These are phyloP conservation scores for Polypterus bichir DNA, from an alignment of 2,113 vertebrate genomes.

Conservation along the genomic window DNA sequence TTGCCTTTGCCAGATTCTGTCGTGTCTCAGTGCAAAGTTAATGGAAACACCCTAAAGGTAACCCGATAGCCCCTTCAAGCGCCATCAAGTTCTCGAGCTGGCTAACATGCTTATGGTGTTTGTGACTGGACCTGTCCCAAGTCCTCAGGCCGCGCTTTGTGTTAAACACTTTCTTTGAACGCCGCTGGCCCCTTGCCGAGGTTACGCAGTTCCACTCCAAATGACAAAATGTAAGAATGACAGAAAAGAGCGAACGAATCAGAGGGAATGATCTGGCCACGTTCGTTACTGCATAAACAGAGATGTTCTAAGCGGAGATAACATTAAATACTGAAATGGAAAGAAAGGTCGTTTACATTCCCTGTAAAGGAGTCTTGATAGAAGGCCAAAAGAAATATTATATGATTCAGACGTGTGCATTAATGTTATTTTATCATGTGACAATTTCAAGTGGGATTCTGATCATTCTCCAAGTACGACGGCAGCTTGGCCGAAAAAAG, in stretches of 20 bases:
- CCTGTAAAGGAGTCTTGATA: conserved; percentile 61
- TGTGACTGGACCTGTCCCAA: no score
- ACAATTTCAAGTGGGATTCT: conserved; percentile 39
- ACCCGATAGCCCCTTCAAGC: no score
- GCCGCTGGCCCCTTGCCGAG: neutral
- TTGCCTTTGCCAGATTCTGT: no score
- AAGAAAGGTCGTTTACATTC: conserved; percentile 63
- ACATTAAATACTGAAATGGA: conserved; percentile 57
- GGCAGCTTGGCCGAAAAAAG: conserved; percentile 42
- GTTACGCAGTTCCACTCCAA: neutral
- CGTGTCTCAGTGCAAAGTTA: no score
- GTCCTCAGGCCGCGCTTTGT: no score
- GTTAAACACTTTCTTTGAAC: no score
- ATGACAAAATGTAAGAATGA: conserved; percentile 24
- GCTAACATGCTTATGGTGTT: no score
- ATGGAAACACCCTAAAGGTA: no score
- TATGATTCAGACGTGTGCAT: conserved; percentile 63
- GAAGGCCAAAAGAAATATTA: conserved; percentile 64
- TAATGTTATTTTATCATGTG: conserved; percentile 68
- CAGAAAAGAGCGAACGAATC: conserved; percentile 31
- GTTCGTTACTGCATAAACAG: conserved; percentile 56
- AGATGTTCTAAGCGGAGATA: conserved; percentile 54
- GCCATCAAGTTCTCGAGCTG: no score
- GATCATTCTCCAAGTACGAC: conserved; percentile 48
- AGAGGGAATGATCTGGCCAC: conserved; percentile 45